Evolutionary conservation across 1,140 invertebrate genomes (phyloP).

Genomic region (Sarcophaga bullata): DNA sequence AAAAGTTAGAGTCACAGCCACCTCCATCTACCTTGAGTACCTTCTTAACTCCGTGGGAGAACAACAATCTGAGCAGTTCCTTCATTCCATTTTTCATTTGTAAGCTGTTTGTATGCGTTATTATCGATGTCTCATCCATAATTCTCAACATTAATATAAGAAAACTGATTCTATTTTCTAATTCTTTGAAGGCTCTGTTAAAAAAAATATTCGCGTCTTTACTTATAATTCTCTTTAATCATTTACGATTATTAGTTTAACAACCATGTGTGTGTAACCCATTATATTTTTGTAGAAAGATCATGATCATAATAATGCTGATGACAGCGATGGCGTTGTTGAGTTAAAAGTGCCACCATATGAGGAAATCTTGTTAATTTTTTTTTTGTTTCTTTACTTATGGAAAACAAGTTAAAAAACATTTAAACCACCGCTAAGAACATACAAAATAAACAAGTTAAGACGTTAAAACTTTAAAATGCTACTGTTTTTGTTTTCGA

Average conservation of each 20-base stretch:
- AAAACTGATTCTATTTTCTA: too few relatives aligned
- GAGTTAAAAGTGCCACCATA: neutral
- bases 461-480: conserved; percentile 23
- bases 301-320: neutral
- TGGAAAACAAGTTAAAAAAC: conserved; percentile 10
- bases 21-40: too few relatives aligned
- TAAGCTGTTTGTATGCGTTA: too few relatives aligned
- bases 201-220: neutral
- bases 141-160: too few relatives aligned
- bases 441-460: conserved; percentile 19
- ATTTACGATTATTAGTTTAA: conserved; percentile 6
- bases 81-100: too few relatives aligned
- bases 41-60: too few relatives aligned
- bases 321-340: neutral
- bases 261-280: neutral
- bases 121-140: too few relatives aligned
- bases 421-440: conserved; percentile 34
- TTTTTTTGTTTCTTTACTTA: neutral
- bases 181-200: too few relatives aligned
- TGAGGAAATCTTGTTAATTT: neutral
- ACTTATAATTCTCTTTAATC: neutral
- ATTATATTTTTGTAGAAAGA: neutral
- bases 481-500: conserved; percentile 22
- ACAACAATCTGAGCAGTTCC: too few relatives aligned
- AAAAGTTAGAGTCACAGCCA: too few relatives aligned